These are phyloP conservation scores for Cotesia vestalis DNA, from an alignment of 1,140 invertebrate species.

Conservation along the genomic window DNA sequence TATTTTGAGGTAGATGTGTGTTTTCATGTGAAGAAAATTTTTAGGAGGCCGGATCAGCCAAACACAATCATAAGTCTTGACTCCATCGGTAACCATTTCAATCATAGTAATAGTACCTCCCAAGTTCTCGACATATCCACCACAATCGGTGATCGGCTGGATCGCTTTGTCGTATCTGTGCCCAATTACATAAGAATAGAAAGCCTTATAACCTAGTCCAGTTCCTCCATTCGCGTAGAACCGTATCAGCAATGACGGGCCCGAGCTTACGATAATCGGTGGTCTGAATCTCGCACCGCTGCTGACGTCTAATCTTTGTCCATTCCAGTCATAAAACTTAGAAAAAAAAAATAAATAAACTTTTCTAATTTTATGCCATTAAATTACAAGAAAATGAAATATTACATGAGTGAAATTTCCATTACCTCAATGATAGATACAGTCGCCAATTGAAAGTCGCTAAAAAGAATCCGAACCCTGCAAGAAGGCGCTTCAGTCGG, in stretches of 20 bases:
- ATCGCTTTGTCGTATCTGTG: slow-evolving; percentile 66
- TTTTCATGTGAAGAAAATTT: slow-evolving; percentile 74
- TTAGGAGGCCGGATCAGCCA: slow-evolving; percentile 77
- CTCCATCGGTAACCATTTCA: slow-evolving; percentile 74
- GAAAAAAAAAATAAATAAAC: slow-evolving; percentile 24
- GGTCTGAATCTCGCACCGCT: slow-evolving; percentile 76
- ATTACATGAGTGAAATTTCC: neutral
- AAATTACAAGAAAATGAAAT: no score
- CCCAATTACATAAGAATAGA: slow-evolving; percentile 72
- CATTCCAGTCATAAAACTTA: slow-evolving; percentile 78
- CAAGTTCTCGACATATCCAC: slow-evolving; percentile 76
- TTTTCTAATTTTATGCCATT: no score
- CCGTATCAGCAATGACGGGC: slow-evolving; percentile 72
- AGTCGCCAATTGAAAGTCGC: slow-evolving; percentile 75
- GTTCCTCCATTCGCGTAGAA: slow-evolving; percentile 79
- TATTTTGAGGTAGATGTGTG: slow-evolving; percentile 75
- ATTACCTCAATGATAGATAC: slow-evolving; percentile 76
- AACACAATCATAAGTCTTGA: slow-evolving; percentile 75
- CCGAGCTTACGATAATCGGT: slow-evolving; percentile 73
- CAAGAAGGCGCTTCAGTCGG: slow-evolving; percentile 64
- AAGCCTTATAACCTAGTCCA: slow-evolving; percentile 74
- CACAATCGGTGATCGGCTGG: slow-evolving; percentile 75
- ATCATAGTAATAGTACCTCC: slow-evolving; percentile 82
- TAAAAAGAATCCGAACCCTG: slow-evolving; percentile 73
- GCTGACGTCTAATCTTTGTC: slow-evolving; percentile 72